phyloP scores from a whole-genome alignment of 2,797 vertebrate species.

The Myripristis murdjan region DNA sequence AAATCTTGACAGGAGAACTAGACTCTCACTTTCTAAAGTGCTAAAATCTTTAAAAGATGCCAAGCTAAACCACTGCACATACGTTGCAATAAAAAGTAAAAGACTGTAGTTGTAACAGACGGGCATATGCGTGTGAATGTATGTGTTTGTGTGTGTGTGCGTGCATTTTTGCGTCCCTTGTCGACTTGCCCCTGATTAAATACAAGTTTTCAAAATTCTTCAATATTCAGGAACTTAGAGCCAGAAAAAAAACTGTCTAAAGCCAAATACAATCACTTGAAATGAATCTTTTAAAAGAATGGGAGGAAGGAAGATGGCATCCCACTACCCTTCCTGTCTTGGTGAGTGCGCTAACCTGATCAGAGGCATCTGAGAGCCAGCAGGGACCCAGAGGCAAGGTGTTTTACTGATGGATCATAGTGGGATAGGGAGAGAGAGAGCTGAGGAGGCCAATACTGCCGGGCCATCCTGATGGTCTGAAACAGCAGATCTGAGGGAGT shows the following conservation, averaged over 20 bases:
- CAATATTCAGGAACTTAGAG: background rate
- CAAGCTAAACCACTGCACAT: background rate
- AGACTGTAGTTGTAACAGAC: background rate
- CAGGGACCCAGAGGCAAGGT: conserved; percentile 41
- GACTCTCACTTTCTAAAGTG: no score
- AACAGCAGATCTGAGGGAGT: conserved; percentile 61
- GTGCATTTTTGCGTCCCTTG: background rate
- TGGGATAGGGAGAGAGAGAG: conserved; percentile 7
- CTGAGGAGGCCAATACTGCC: conserved; percentile 28
- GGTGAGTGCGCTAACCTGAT: conserved; percentile 50
- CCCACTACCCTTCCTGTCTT: conserved; percentile 4
- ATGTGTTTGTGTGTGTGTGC: background rate
- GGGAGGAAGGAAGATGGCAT: conserved; percentile 43
- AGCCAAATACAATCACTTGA: conserved; percentile 15
- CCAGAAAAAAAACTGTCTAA: background rate
- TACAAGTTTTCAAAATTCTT: background rate
- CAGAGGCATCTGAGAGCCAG: conserved; percentile 49
- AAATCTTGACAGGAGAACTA: background rate
- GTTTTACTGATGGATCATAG: conserved; percentile 63
- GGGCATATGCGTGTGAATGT: background rate
- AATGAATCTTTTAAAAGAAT: conserved; percentile 46
- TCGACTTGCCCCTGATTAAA: background rate
- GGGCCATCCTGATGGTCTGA: conserved; percentile 50
- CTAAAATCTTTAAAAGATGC: no score
- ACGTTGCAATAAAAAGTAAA: background rate